These are phyloP conservation scores for Romanogobio albipinnatus DNA, from an alignment of 2,113 vertebrate species.

Conservation along the genomic window DNA sequence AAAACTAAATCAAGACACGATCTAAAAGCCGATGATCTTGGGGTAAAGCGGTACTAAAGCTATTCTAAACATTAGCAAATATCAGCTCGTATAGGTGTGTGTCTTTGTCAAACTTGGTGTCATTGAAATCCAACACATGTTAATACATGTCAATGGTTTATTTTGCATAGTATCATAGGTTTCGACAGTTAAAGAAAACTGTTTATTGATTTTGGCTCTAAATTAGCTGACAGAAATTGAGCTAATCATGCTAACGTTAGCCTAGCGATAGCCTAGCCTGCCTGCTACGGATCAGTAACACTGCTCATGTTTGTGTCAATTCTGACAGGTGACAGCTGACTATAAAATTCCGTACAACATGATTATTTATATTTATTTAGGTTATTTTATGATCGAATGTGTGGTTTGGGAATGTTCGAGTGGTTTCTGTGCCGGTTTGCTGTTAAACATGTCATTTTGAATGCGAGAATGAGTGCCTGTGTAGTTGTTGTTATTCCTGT, in stretches of 20 bases:
- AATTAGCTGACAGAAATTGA: conserved; percentile 57
- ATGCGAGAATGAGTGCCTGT: not conserved
- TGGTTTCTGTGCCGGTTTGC: not conserved
- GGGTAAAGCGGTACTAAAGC: conserved; percentile 17
- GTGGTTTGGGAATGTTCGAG: not conserved
- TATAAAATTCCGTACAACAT: not conserved
- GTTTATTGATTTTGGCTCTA: not conserved
- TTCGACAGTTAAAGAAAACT: not conserved
- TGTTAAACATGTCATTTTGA: not conserved
- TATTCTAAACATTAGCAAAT: conserved; percentile 35
- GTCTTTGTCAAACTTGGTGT: not conserved
- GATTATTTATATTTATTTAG: not conserved
- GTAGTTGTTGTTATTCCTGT: not conserved
- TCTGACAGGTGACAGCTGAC: conserved; percentile 19
- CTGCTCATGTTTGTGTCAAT: conserved; percentile 12
- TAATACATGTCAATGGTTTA: not conserved
- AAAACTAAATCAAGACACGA: not conserved
- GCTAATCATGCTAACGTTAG: conserved; percentile 56
- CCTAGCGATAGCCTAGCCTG: conserved; percentile 39
- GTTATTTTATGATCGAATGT: not conserved
- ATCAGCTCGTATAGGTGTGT: not conserved
- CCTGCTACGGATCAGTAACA: conserved; percentile 12
- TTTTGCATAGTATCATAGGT: not conserved
- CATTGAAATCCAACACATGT: not conserved
- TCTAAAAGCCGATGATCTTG: not conserved